Evolutionary conservation across 2,888 invertebrate genomes (phyloP), one percentile per base, ranked within the genome.

Genomic region (Heliconius ethilla): DNA sequence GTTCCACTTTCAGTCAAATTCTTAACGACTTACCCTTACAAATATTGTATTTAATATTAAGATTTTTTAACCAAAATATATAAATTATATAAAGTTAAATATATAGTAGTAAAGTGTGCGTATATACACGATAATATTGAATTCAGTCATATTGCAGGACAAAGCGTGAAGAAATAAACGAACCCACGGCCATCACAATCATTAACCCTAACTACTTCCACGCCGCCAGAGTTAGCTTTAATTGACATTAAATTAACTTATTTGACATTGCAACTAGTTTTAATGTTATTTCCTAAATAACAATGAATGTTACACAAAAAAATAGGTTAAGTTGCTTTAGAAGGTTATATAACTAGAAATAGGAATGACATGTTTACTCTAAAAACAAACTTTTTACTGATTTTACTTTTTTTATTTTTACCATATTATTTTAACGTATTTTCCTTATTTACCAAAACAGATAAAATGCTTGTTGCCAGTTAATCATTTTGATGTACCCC

Each of bases 211-310:
- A n/a, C 10, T n/a, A 40, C 13, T 40, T 45, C 40, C 18, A 40
- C 25, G 9, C 13, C 22, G 15, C 22, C 2, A n/a, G 40, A 15
- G 25, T 25, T n/a, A 2, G 10, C 37, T 37, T 15, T 25, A 7
- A 45, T 69, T 69, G 69, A 69, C 69, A 25, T 69, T 37, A 37
- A 67, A 67, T n/a, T 67, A 67, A 67, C 40, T 18, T 69, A 45
- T 69, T 40, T 69, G 69, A 69, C 40, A 69, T 69, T 69, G 40
- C 7, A 69, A 40, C 69, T 25, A 27, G 37, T 69, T 27, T 45
- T 40, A 69, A 40, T 6, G 33, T 69, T 69, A 69, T 69, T 69
- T 69, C n/a, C 37, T 25, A 69, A 69, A 25, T 40, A 25, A 69
- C 40, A 40, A 40, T 69, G 27, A 25, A 40, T 25, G 2, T 27